Base-by-base conservation (phyloP, 1,140 invertebrate species). In the Parasteatoda tepidariorum region DNA sequence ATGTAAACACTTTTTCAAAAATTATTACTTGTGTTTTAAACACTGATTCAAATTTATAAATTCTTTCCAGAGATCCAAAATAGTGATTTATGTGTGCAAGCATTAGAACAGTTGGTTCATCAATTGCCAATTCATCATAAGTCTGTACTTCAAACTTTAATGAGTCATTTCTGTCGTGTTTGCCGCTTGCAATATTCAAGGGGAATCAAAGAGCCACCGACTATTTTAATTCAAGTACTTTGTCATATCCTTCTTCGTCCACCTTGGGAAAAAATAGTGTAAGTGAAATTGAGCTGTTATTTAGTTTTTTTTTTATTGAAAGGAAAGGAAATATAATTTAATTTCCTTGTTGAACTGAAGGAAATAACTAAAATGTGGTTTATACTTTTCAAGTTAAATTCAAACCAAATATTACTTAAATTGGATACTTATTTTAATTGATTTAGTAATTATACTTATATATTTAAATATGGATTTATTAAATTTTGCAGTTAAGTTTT, bases 261-360 rank as follows among this genome's bases (percentile, higher is more conserved):
- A 38, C 93, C 93, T 13, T 95, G 94, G 94, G 93, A 95, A 87
- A 91, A 92, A 86, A 94, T 95, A 85, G 92, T 94, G 93, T 94
- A 91, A 92, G 92, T 90, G n/a, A 28, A n/a, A 0, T 41, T 87
- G 22, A 24, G 3, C 13, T 57, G 31, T 75, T 22, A 15, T 54
- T 41, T 0, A 3, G 30, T 26, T 18, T 2, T 18, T 64, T 64
- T n/a, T 0, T 13, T 31, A 38, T 67, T 33, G n/a, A 38, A 13
- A 34, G 4, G 3, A 2, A 0, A 38, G 4, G 11, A 34, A 34
- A n/a, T n/a, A n/a, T n/a, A n/a, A n/a, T n/a, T n/a, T n/a, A n/a
- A n/a, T n/a, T n/a, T n/a, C n/a, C n/a, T n/a, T n/a, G n/a, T n/a
- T n/a, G n/a, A n/a, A n/a, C n/a, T n/a, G n/a, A n/a, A n/a, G n/a